Evolutionary conservation across 92 coral and sea anemone genomes (phyloP), one percentile per base, ranked within the genome.

Genomic region (Palythoa caribaeorum): DNA sequence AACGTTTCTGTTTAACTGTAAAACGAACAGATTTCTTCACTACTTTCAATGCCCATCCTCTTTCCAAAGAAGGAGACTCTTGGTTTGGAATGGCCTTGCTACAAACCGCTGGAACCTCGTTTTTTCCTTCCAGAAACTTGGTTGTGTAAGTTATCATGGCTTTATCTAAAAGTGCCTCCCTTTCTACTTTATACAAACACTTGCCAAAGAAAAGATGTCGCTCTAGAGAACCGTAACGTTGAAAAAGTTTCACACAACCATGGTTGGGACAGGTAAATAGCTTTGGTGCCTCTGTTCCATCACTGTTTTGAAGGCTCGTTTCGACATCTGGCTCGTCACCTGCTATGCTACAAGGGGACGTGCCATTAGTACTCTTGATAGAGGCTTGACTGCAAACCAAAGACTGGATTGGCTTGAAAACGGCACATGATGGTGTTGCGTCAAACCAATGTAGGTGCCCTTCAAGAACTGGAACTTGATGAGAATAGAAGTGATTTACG

Each of bases 131-230:
- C 20, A 15, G 73, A 86, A 75, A 68, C 54, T 76, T 86, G 37
- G 62, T 59, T 3, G 40, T 52, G 12, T 86, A 76, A 9, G 39
- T 12, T 6, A 20, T 75, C 48, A 38, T 62, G 59, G 83, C 84
- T 37, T 52, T 86, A 81, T 86, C 89, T 16, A 86, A 37, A 14
- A 86, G 60, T 19, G 53, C 48, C 59, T 39, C 55, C 54, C 79
- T 71, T 47, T 84, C 88, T 20, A 44, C 8, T 3, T 35, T 73
- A 19, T 38, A 52, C 20, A 53, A 53, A 69, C 89, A 86, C 70
- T 76, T 59, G 7, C 89, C 89, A 86, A 55, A 86, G 47, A 57
- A 48, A 40, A 86, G 53, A 50, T 86, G 89, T 20, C 60, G 20
- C 63, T 86, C 89, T 9, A 86, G 84, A 35, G 84, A 74, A 15